These are phyloP conservation scores for Pseudochirops cupreus DNA, from an alignment of 2,797 vertebrate genomes.

Conservation along the genomic window DNA sequence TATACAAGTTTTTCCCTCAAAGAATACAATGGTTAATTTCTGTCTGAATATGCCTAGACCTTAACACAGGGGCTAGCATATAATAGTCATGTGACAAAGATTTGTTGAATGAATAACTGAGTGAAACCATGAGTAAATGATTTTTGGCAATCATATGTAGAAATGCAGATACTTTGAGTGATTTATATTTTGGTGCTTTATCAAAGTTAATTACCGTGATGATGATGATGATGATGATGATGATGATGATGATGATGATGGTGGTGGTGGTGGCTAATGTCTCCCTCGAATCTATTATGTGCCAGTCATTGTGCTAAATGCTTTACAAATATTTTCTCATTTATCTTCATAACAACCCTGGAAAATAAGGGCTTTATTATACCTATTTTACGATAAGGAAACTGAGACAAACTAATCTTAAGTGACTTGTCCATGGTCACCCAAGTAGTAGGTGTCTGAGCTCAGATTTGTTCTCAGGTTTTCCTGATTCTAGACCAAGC, in stretches of 20 bases:
- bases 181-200: not conserved
- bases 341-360: not conserved
- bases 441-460: not conserved
- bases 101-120: not conserved
- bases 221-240: too few species aligned
- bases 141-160: not conserved
- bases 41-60: not conserved
- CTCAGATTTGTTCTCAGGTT: not conserved
- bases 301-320: not conserved
- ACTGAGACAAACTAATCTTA: not conserved
- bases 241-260: too few species aligned
- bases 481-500: not conserved
- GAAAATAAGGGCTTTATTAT: not conserved
- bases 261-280: not conserved
- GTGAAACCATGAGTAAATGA: not conserved
- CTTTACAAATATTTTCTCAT: not conserved
- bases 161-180: not conserved
- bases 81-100: not conserved
- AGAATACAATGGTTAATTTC: not conserved
- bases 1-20: not conserved
- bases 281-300: not conserved
- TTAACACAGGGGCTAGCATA: not conserved
- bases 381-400: not conserved
- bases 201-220: not conserved
- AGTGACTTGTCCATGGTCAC: not conserved